Evolutionary conservation across 2,888 invertebrate species (phyloP), one percentile per base, ranked within the genome.

Genomic region (Cheilosia pagana): DNA sequence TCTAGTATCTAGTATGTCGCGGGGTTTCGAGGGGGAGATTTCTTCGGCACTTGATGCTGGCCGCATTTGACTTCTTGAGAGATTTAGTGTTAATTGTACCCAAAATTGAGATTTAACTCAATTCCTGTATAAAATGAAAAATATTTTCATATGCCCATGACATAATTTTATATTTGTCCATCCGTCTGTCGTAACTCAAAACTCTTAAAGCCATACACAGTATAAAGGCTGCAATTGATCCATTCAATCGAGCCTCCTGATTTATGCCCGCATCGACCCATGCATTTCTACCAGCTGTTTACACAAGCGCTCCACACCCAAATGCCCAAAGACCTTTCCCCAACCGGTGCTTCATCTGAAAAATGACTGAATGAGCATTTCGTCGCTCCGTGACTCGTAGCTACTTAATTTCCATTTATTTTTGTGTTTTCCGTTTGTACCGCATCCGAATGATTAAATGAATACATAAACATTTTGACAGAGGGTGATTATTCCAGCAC

Each of bases 381-480:
- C 55, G 53, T 77, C 62, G 77, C 62, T 53, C 48, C 62, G 39
- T 68, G 77, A 70, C 55, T 48, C 25, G 60, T 25, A 68, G 68
- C 76, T 76, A 68, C 76, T 76, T 76, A 76, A 68, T 76, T 68
- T 67, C 52, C 76, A 67, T 76, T 76, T 77, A 77, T 70, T 77
- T 77, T 55, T 70, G 53, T 77, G 77, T 70, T 70, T 48, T 70
- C 48, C 77, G 57, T 57, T 77, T 70, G 62, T 55, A 62, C 52
- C 19, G 60, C 62, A 68, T 55, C 60, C 77, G 70, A 62, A 55
- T 70, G 68, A 77, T 77, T 77, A 77, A 77, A 70, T 70, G 77
- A 77, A 77, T 70, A 77, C 77, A 77, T 70, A 77, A 77, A 77
- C 77, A 77, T 70, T 77, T 77, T 77, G 77, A 77, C 77, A 70